Evolutionary conservation across 2,888 invertebrate species (phyloP), one percentile per base, ranked within the genome.

Genomic region (Cremastobaeus sp.): DNA sequence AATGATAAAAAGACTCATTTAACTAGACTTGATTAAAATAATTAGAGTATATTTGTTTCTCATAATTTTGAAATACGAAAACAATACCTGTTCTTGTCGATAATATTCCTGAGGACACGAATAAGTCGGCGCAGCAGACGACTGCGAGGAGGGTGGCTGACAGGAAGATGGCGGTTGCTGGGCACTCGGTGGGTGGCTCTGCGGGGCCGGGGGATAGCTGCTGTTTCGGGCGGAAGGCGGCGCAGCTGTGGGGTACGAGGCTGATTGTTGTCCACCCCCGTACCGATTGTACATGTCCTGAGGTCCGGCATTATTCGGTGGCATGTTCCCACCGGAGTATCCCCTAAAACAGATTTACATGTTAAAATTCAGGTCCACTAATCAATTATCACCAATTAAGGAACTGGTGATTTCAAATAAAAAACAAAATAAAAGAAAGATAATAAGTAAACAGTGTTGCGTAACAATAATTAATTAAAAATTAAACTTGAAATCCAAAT

Each of bases 121-220:
- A 73, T 86, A 87, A 32, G 85, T 84, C 9, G 84, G 78, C 41
- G 92, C 92, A 77, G 91, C 90, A 52, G 93, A 91, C 76, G 93
- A 93, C 83, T 94, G 93, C 80, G 94, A 93, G 82, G 94, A 89
- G 83, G 94, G 94, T 82, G 94, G 93, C 83, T 93, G 93, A 62
- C 76, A 77, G 90, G 94, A 92, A 88, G 93, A 93, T 80, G 92
- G 92, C 73, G 91, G 91, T 88, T 90, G 90, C 86, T 90, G 89
- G 76, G 89, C 86, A 76, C 86, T 88, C 70, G 88, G 85, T 60
- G 89, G 90, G 84, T 88, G 90, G 80, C 88, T 88, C 83, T 89
- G 90, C 69, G 90, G 87, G 76, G 89, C 89, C 79, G 90, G 89
- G 73, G 91, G 90, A 88, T 92, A 92, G 84, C 90, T 85, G 65